Base-by-base conservation (phyloP, 2,888 invertebrate species). In the Philereme transversata region DNA sequence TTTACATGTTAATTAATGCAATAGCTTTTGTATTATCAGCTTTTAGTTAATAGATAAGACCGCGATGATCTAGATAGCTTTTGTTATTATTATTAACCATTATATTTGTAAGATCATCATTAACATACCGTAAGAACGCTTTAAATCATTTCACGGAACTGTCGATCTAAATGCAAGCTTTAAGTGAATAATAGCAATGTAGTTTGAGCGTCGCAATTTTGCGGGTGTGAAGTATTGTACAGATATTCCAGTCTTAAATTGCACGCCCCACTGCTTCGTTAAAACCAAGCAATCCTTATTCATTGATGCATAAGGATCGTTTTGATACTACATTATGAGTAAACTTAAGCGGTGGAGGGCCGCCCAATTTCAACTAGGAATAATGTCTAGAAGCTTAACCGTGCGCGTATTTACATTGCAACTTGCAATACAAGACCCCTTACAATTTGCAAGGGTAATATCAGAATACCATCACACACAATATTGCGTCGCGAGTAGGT, bases 151-250 rank as follows among this genome's bases (percentile, higher is more conserved):
- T 55, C 38, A 57, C 51, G 10, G 8, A 52, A 57, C 60, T 57
- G 60, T 45, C 53, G 46, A 62, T 50, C 44, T 50, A 57, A 57
- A 53, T 52, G 45, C 44, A 58, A 61, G 64, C 58, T 58, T 64
- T 61, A 64, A 58, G 6, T 49, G 2, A 49, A 10, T 33, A 46
- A 51, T 22, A 57, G n/a, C 22, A 47, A 10, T 47, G 36, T 47
- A 48, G 47, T 47, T 43, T 41, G n/a, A 46, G 43, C 47, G 11
- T 11, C 43, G 51, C 43, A 48, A 52, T 47, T 6, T 51, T 22
- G 40, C 45, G 38, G 41, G 34, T 46, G 22, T 46, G 46, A 33
- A 46, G 33, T 8, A 22, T 9, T 33, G 6, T 46, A 46, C 43
- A 41, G 22, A 22, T 22, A 22, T 22, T 22, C 22, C 22, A 22